Base-by-base conservation (phyloP, 2,113 vertebrate species). In the Sakesphorus luctuosus region DNA sequence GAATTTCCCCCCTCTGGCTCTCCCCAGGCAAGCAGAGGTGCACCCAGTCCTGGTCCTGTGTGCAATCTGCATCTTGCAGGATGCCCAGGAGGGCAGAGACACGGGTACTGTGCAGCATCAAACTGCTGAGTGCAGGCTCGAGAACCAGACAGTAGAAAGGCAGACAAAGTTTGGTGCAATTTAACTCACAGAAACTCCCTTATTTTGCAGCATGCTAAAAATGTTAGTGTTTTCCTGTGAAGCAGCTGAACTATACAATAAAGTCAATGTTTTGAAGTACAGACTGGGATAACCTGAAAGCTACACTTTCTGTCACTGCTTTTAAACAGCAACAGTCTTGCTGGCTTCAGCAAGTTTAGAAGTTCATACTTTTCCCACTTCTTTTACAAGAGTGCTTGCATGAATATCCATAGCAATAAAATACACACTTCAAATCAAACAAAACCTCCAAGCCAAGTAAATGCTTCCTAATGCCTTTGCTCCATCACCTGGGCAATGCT, bases 381-480 rank as follows among this genome's bases (percentile, higher is more conserved):
- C 9, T 55, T 84, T 68, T 33, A 59, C 63, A 79, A 80, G 72
- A 74, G 38, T 12, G 36, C 53, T 73, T 72, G 47, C 44, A 25
- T 26, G 74, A 78, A 93, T 93, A 93, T 82, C 90, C 84, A 72
- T 63, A 55, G 87, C 67, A 92, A 94, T 83, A 80, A 93, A 90
- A 95, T 43, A 90, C 25, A 82, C 63, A 72, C 2, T 1, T 58
- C 15, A 38, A 82, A 65, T 33, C 58, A 93, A 94, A 91, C 77
- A 91, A 76, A 91, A 44, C 20, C 59, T 53, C 59, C 40, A 44
- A 53, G 31, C 26, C 63, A 83, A 76, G 71, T 16, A 53, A 83
- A 50, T 38, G 33, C 47, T 89, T 79, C 56, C 67, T 24, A 69
- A 61, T 1, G 28, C 81, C 71, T 93, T 56, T 61, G 40, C 40